A percentile compares a stretch with the other conserved stretches of the same genome.
Conservation (phyloP, 2,797 vertebrate genomes). For the Moxostoma hubbsi region DNA sequence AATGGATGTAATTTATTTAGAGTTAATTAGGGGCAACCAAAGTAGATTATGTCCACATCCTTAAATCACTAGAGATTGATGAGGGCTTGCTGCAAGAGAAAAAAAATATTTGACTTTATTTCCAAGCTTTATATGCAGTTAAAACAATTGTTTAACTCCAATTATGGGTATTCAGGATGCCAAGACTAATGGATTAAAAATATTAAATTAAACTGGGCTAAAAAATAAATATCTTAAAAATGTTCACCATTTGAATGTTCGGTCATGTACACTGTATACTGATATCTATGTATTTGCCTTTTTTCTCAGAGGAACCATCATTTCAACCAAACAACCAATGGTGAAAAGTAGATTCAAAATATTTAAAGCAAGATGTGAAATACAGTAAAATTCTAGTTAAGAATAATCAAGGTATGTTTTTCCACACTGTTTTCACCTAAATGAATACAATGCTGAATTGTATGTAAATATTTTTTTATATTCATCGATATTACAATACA, state of each 20-base stretch:
- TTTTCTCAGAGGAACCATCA: too few relatives aligned
- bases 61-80: slow-evolving; percentile 15
- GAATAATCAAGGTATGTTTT: too few relatives aligned
- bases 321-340: too few relatives aligned
- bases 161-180: not conserved
- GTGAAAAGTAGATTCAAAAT: not conserved
- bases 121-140: not conserved
- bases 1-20: slow-evolving; percentile 47
- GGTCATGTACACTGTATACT: too few relatives aligned
- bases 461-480: too few relatives aligned
- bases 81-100: slow-evolving; percentile 6
- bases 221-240: not conserved
- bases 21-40: slow-evolving; percentile 47
- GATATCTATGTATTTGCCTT: too few relatives aligned
- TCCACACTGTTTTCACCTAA: too few relatives aligned
- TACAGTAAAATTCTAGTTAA: too few relatives aligned
- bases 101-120: not conserved
- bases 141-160: not conserved
- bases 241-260: not conserved
- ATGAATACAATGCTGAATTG: too few relatives aligned
- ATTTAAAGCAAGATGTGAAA: not conserved
- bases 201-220: not conserved
- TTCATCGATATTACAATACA: too few relatives aligned
- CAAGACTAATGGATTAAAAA: not conserved
- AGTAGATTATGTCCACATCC: slow-evolving; percentile 44